Conservation (phyloP, 2,888 invertebrate genomes). For the Prenolepis imparis region DNA sequence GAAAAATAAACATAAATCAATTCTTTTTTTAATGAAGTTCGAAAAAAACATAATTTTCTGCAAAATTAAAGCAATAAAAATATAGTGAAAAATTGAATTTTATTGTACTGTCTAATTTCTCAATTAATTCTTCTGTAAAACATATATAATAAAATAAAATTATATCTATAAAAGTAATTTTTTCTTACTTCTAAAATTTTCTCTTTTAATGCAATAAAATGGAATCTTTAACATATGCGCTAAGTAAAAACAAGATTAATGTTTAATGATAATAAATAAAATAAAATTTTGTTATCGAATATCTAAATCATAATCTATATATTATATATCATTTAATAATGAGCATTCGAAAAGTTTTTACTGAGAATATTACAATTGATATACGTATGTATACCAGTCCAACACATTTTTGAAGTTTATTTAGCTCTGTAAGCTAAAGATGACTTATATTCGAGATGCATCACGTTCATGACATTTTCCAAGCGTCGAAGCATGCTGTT, state of each 20-base stretch:
- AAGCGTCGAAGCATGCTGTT: constrained; percentile 47
- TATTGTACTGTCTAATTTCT: background rate
- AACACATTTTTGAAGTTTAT: background rate
- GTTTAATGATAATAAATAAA: background rate
- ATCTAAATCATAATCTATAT: background rate
- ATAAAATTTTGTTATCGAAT: background rate
- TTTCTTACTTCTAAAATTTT: background rate
- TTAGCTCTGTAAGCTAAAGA: constrained; percentile 9
- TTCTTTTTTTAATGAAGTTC: background rate
- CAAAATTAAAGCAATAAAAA: constrained; percentile 14
- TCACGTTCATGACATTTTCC: constrained; percentile 52
- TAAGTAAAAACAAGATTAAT: background rate
- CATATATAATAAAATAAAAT: background rate
- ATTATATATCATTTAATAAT: background rate
- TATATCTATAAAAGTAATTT: background rate
- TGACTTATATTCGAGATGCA: constrained; percentile 41
- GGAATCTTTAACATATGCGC: background rate
- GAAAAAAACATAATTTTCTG: background rate
- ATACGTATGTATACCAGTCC: background rate
- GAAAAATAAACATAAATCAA: background rate
- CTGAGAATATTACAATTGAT: constrained; percentile 13
- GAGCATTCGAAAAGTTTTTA: background rate
- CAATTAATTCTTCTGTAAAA: background rate
- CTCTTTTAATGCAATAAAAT: background rate
- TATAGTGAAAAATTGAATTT: background rate